These are phyloP conservation scores for Clupea harengus DNA, from an alignment of 2,113 vertebrate genomes.

Conservation along the genomic window DNA sequence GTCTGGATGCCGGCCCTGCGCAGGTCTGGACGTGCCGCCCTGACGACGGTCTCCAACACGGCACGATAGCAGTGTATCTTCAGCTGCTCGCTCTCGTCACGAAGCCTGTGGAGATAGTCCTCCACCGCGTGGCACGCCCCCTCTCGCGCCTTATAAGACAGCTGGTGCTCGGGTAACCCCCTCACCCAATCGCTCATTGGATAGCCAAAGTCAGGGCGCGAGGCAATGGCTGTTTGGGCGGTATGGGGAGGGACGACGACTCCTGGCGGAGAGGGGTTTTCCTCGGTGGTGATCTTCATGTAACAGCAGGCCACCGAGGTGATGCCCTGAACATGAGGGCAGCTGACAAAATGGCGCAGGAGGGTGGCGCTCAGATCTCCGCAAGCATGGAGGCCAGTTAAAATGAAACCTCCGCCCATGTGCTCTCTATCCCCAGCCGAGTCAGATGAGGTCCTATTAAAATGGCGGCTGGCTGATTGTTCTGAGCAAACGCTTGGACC, in stretches of 20 bases:
- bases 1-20: constrained; percentile 80
- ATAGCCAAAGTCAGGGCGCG: constrained; percentile 67
- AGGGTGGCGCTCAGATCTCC: constrained; percentile 88
- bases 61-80: constrained; percentile 85
- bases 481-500: neutral
- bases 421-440: neutral
- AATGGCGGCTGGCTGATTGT: neutral
- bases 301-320: constrained; percentile 89
- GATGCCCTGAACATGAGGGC: constrained; percentile 75
- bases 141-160: constrained; percentile 88
- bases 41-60: constrained; percentile 79
- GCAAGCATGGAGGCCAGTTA: constrained; percentile 88
- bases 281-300: constrained; percentile 84
- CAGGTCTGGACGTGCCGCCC: constrained; percentile 61
- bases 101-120: constrained; percentile 73
- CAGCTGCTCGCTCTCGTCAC: constrained; percentile 57
- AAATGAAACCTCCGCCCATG: constrained; percentile 60
- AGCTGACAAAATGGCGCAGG: constrained; percentile 79
- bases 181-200: constrained; percentile 82
- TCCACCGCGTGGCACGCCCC: constrained; percentile 87
- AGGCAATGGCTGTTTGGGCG: rapidly evolving
- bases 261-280: constrained; percentile 54
- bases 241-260: constrained; percentile 33
- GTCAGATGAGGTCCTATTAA: neutral
- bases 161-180: constrained; percentile 65